Conservation (phyloP, 2,797 vertebrate genomes). For the Chiloscyllium punctatum region DNA sequence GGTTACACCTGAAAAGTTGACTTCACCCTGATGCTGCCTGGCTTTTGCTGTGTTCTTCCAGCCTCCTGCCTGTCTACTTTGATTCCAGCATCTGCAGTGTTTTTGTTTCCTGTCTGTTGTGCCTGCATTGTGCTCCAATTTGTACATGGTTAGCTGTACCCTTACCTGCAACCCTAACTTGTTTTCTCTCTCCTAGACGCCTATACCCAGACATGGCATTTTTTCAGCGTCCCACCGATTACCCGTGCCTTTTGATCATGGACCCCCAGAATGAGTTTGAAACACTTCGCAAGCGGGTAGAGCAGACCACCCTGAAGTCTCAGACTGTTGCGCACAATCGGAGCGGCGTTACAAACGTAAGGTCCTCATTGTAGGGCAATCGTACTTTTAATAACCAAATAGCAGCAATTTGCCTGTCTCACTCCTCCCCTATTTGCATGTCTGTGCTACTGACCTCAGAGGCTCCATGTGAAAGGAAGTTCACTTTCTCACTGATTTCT, state of each 20-base stretch:
- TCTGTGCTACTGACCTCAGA: neutral
- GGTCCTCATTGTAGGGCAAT: slow-evolving; percentile 40
- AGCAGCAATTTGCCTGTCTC: neutral
- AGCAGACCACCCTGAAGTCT: slow-evolving; percentile 90
- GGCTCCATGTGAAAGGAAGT: neutral
- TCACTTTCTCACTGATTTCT: neutral
- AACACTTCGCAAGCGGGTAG: slow-evolving; percentile 83
- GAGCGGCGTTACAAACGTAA: slow-evolving; percentile 92
- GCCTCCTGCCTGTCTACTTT: no score
- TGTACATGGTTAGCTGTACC: no score
- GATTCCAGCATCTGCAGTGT: no score
- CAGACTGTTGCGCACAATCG: slow-evolving; percentile 91
- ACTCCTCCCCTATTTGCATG: neutral
- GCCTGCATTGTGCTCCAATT: no score
- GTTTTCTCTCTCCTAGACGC: slow-evolving; percentile 59
- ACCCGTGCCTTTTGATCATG: slow-evolving; percentile 86
- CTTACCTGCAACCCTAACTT: neutral
- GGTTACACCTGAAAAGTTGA: no score
- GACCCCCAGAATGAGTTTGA: slow-evolving; percentile 94
- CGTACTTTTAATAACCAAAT: neutral
- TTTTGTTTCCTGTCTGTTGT: no score
- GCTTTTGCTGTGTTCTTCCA: no score
- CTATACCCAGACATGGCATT: slow-evolving; percentile 96
- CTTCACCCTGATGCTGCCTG: no score
- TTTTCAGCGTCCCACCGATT: slow-evolving; percentile 90